Conservation (phyloP, 92 coral and sea anemone species). For the Siderastrea siderea region DNA sequence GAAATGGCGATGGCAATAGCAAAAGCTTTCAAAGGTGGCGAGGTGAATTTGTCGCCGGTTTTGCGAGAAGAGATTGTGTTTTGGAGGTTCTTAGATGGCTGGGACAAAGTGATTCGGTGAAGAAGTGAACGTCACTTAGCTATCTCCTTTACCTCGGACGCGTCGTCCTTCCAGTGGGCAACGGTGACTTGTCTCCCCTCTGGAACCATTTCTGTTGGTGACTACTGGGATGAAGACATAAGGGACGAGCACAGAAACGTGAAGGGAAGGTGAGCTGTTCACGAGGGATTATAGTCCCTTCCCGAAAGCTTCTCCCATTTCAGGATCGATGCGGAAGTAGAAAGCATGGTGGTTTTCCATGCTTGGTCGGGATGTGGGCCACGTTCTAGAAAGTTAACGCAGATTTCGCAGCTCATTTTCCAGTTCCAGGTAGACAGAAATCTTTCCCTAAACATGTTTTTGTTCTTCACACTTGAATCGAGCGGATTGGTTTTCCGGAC, state of each 20-base stretch:
- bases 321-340: slow-evolving; percentile 27
- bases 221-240: slow-evolving; percentile 58
- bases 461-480: slow-evolving; percentile 39
- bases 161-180: slow-evolving; percentile 63
- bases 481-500: slow-evolving; percentile 69
- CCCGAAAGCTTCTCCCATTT: slow-evolving; percentile 21
- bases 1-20: slow-evolving; percentile 21
- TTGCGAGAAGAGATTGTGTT: slow-evolving; percentile 61
- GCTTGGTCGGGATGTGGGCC: slow-evolving; percentile 32
- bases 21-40: slow-evolving; percentile 31
- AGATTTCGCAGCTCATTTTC: slow-evolving; percentile 1
- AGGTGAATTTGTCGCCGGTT: slow-evolving; percentile 21
- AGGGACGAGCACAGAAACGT: slow-evolving; percentile 32
- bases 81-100: slow-evolving; percentile 67
- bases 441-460: slow-evolving; percentile 36
- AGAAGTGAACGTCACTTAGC: slow-evolving; percentile 53
- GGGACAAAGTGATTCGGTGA: slow-evolving; percentile 57
- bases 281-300: slow-evolving; percentile 33
- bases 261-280: slow-evolving; percentile 59
- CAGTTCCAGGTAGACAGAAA: slow-evolving; percentile 36
- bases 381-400: slow-evolving; percentile 15
- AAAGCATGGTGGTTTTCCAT: slow-evolving; percentile 11
- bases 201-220: slow-evolving; percentile 56
- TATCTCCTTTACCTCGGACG: slow-evolving; percentile 51
- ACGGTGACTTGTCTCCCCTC: slow-evolving; percentile 48